Base-by-base conservation (phyloP, 2,113 vertebrate species). In the Scomber japonicus region DNA sequence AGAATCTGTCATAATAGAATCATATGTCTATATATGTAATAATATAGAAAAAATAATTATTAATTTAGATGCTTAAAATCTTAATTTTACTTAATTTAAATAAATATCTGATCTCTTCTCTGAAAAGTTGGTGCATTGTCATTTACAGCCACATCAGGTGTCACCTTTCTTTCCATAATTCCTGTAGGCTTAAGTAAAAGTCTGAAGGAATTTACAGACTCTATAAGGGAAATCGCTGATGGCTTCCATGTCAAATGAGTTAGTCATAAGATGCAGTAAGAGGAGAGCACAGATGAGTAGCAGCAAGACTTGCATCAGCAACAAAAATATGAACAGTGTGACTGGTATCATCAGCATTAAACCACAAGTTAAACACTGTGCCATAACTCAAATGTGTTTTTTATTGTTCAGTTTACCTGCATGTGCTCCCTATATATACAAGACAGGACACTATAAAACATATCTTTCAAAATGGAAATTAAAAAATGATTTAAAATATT, bases 1-100 rank as follows among this genome's bases (percentile, higher is more conserved):
- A 55, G 57, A 68, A 63, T 65, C 66, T 67, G 21, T 71, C 56
- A 71, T 71, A 62, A 75, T 75, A 86, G 9, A 65, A 54, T 55
- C 49, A 50, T 30, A 27, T 27, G 24, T 27, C 24, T 27, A 27
- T 27, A 27, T 27, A 27, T 27, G 24, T 27, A 27, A 27, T 27
- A 27, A 27, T 27, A 27, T 27, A 27, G 24, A 27, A 27, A 27
- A 27, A 2, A 27, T 40, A 40, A 30, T 17, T 12, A 5, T 56
- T 61, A 7, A 69, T 67, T 74, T 44, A 24, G 65, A 67, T 50
- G 16, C 40, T 56, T 40, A 31, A 68, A 73, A 62, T 2, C 0
- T 57, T 11, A 44, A 19, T 27, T 46, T 49, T 1, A 30, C 55
- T 35, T 35, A 35, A 35, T 35, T 5, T 5, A 14, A 48, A 35